Evolutionary conservation across 1,140 invertebrate genomes (phyloP).

Genomic region (Copidosoma floridanum): DNA sequence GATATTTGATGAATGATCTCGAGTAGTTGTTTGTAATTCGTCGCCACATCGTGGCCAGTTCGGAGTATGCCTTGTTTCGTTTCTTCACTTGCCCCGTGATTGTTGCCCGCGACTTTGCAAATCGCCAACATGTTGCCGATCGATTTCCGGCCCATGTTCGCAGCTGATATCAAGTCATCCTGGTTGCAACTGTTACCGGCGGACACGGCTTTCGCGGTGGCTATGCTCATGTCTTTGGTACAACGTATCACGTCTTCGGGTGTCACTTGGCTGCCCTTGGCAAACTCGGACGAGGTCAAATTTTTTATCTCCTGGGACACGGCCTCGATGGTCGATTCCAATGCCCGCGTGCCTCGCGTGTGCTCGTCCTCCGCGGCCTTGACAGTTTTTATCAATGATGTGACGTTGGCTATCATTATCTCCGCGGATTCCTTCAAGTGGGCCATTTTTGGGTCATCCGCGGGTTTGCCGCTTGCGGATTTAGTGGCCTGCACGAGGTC

Average conservation of each 20-base stretch:
- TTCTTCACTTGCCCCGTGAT: slow-evolving; percentile 81
- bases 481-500: slow-evolving; percentile 97
- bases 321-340: slow-evolving; percentile 97
- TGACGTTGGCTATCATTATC: slow-evolving; percentile 99
- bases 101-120: slow-evolving; percentile 82
- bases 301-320: slow-evolving; percentile 94
- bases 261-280: slow-evolving; percentile 66
- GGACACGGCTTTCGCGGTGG: slow-evolving; percentile 91
- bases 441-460: slow-evolving; percentile 93
- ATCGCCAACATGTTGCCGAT: slow-evolving; percentile 91
- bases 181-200: slow-evolving; percentile 93
- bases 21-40: slow-evolving; percentile 84
- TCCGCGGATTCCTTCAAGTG: slow-evolving; percentile 88
- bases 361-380: slow-evolving; percentile 99
- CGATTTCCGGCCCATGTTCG: slow-evolving; percentile 94
- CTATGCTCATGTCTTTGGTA: slow-evolving; percentile 92
- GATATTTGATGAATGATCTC: slow-evolving; percentile 76
- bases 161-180: slow-evolving; percentile 94
- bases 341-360: slow-evolving; percentile 90
- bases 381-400: slow-evolving; percentile 96
- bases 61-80: slow-evolving; percentile 73
- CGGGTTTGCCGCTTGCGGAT: slow-evolving; percentile 90
- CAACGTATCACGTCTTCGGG: slow-evolving; percentile 91
- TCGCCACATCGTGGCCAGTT: slow-evolving; percentile 79
- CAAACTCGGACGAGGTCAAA: slow-evolving; percentile 70